These are phyloP conservation scores for Neomorphus geoffroyi DNA, from an alignment of 2,797 vertebrate species.

Conservation along the genomic window DNA sequence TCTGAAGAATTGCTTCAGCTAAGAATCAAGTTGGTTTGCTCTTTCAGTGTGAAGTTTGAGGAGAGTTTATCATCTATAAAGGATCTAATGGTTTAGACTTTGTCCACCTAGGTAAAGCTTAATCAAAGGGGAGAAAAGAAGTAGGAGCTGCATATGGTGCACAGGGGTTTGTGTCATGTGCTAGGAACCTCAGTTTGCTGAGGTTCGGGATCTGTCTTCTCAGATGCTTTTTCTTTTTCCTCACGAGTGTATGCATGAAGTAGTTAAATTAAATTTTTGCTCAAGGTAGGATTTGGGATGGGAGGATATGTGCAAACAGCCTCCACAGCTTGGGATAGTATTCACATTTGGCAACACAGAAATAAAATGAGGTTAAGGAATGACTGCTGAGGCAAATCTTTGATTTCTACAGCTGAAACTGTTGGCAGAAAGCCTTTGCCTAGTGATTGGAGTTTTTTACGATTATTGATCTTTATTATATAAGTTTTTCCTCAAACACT, in stretches of 20 bases:
- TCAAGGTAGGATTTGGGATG: not conserved
- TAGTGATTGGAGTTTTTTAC: fast-evolving
- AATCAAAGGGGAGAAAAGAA: not conserved
- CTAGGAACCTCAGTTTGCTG: not conserved
- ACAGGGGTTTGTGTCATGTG: not conserved
- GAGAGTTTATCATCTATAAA: not conserved
- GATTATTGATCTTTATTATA: not conserved
- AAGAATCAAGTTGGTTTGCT: not conserved
- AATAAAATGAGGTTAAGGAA: not conserved
- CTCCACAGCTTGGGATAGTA: not conserved
- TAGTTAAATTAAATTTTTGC: not conserved
- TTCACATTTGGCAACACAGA: not conserved
- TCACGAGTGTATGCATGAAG: not conserved
- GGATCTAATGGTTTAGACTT: not conserved
- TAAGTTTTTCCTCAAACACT: not conserved
- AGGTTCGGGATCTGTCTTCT: not conserved
- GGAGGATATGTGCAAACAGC: not conserved
- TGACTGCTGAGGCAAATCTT: not conserved
- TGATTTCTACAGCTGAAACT: not conserved
- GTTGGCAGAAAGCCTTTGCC: not conserved
- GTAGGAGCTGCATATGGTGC: not conserved
- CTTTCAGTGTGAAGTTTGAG: not conserved
- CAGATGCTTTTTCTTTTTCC: fast-evolving
- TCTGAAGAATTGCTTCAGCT: not conserved
- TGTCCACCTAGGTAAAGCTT: not conserved